Conservation (phyloP, 2,113 vertebrate species). For the Periophthalmodon schlosseri region DNA sequence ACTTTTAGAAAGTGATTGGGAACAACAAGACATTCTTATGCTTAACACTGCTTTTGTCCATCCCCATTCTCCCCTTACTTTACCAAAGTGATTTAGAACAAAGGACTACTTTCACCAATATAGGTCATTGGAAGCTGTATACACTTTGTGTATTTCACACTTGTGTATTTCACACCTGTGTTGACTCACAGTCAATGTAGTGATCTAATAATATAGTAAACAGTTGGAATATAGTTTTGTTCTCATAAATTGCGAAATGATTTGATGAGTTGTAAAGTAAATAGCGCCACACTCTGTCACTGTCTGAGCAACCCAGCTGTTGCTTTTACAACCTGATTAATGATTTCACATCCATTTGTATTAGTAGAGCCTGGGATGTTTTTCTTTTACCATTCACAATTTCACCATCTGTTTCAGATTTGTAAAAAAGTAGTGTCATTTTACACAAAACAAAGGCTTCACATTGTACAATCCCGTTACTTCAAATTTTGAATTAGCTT, state of each 20-base stretch:
- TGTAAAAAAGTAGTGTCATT: not conserved
- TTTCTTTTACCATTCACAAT: not conserved
- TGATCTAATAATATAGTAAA: not conserved
- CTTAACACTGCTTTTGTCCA: not conserved
- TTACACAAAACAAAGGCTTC: not conserved
- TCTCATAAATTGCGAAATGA: not conserved
- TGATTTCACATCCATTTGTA: not conserved
- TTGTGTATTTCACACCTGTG: not conserved
- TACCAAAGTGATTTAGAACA: not conserved
- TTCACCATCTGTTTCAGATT: not conserved
- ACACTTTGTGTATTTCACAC: too few relatives aligned
- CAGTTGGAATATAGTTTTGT: not conserved
- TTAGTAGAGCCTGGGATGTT: not conserved
- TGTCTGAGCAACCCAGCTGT: not conserved
- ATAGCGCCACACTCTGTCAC: constrained; percentile 2
- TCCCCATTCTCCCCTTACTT: not conserved
- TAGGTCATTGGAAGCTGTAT: too few relatives aligned
- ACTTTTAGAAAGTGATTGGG: not conserved
- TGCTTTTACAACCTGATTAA: not conserved
- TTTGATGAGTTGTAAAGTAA: constrained; percentile 3
- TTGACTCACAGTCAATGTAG: not conserved
- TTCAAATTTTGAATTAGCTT: not conserved
- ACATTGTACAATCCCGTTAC: not conserved
- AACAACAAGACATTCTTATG: not conserved
- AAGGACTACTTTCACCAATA: not conserved